Evolutionary conservation across 2,888 invertebrate genomes (phyloP).

Genomic region (Sphaerolaimus hirsutus): DNA sequence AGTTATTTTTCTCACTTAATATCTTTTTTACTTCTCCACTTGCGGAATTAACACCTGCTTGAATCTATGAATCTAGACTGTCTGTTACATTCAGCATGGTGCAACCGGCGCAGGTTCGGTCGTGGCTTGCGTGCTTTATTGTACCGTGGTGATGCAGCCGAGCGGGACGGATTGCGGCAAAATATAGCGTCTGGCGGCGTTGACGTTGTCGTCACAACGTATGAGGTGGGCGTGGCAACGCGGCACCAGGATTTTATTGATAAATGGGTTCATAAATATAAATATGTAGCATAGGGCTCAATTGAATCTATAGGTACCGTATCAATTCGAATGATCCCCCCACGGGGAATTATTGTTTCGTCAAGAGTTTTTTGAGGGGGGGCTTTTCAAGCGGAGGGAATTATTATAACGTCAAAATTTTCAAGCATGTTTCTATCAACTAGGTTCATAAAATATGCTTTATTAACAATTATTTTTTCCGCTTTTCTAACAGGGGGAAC

Average conservation of each 20-base stretch:
- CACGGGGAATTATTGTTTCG: too few relatives aligned
- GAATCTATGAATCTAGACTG: neutral
- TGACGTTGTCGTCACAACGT: conserved; percentile 27
- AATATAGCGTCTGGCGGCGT: conserved; percentile 10
- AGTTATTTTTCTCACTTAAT: too few relatives aligned
- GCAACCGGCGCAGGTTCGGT: conserved; percentile 28
- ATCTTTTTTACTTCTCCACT: too few relatives aligned
- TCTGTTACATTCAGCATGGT: too few relatives aligned
- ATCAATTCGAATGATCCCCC: too few relatives aligned
- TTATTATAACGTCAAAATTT: neutral
- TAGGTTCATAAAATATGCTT: too few relatives aligned
- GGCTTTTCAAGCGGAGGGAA: neutral
- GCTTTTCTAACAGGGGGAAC: neutral
- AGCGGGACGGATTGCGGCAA: conserved; percentile 15
- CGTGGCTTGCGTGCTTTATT: conserved; percentile 17
- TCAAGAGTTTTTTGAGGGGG: too few relatives aligned
- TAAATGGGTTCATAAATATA: neutral
- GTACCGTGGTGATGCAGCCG: conserved; percentile 26
- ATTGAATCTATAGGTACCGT: too few relatives aligned
- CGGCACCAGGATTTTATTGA: too few relatives aligned
- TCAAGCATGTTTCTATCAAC: too few relatives aligned
- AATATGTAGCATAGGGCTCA: neutral
- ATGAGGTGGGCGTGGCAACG: conserved; percentile 27
- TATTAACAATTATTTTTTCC: too few relatives aligned
- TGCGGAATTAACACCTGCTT: too few relatives aligned